phyloP scores from a whole-genome alignment of 2,113 vertebrate species.

The Colaptes auratus region DNA sequence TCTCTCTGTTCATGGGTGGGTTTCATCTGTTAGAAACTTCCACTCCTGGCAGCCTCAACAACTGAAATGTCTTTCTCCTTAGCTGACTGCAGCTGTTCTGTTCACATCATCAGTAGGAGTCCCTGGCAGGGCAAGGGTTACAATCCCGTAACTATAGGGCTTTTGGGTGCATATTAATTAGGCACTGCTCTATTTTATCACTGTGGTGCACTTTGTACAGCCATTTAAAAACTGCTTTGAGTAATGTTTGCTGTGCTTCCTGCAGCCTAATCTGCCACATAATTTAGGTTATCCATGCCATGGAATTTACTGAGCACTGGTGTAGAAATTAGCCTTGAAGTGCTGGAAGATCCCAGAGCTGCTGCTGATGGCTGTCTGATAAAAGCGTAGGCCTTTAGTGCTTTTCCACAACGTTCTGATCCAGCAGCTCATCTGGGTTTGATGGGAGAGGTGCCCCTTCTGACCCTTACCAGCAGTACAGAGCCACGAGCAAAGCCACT shows the following conservation, averaged over 20 bases:
- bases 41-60: background rate
- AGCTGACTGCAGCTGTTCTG: background rate
- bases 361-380: constrained; percentile 18
- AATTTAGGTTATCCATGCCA: constrained; percentile 36
- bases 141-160: background rate
- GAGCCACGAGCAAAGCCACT: background rate
- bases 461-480: background rate
- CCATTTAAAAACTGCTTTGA: background rate
- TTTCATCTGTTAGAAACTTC: background rate
- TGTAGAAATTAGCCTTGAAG: constrained; percentile 20
- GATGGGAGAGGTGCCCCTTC: fast-evolving
- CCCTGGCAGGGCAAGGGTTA: background rate
- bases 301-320: constrained; percentile 20
- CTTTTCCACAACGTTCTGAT: background rate
- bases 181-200: background rate
- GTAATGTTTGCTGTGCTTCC: constrained; percentile 46
- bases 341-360: constrained; percentile 27
- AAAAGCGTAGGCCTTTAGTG: background rate
- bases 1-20: background rate
- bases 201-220: constrained; percentile 2
- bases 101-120: background rate
- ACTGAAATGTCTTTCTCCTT: background rate
- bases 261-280: constrained; percentile 34
- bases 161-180: constrained; percentile 12
- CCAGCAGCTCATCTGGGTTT: background rate